Percentiles rank a stretch among this genome's conserved stretches.
phyloP scores from a whole-genome alignment of 2,888 invertebrate species.

The Leucania comma region DNA sequence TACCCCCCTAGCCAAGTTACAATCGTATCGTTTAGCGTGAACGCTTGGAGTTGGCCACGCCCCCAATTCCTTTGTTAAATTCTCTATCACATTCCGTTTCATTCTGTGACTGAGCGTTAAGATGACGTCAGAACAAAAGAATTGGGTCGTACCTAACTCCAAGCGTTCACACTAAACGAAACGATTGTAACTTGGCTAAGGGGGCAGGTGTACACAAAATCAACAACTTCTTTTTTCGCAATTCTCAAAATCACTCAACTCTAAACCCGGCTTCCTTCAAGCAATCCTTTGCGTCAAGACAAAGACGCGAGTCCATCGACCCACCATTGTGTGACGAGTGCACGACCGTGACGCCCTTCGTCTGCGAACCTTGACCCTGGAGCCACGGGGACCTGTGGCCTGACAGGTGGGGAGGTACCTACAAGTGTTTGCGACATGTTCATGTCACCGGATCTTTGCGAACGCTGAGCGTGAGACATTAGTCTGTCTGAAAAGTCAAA shows the following conservation, averaged over 20 bases:
- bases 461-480: background rate
- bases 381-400: background rate
- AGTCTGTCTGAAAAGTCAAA: too few species aligned
- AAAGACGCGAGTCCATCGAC: constrained; percentile 57
- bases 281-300: constrained; percentile 37
- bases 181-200: too few species aligned
- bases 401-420: background rate
- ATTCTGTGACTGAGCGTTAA: too few species aligned
- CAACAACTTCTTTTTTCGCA: background rate
- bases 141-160: too few species aligned
- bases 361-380: constrained; percentile 71
- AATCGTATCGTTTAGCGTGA: too few species aligned
- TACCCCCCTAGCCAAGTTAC: too few species aligned
- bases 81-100: too few species aligned
- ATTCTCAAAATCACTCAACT: constrained; percentile 33
- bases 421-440: constrained; percentile 4
- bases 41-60: too few species aligned
- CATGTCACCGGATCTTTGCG: background rate
- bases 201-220: too few species aligned
- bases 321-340: constrained; percentile 50
- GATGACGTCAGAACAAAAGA: too few species aligned
- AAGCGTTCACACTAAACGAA: too few species aligned
- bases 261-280: constrained; percentile 29
- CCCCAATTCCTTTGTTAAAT: too few species aligned
- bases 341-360: constrained; percentile 69